Evolutionary conservation across 2,113 vertebrate species (phyloP).

Genomic region (Hassar affinis): DNA sequence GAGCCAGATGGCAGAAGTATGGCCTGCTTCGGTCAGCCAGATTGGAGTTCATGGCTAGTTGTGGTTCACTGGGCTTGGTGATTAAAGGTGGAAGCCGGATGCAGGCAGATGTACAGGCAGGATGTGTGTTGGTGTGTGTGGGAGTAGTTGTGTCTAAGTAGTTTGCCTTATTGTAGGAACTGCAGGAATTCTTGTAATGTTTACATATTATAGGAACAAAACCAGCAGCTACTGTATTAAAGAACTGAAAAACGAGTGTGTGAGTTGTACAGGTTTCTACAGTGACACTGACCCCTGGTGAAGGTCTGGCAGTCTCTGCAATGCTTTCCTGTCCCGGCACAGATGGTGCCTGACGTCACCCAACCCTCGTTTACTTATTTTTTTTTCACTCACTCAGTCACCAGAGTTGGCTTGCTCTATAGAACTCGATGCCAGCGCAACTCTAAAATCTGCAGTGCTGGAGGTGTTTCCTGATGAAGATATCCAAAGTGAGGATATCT

Average conservation of each 20-base stretch:
- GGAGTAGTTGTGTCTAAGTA: background rate
- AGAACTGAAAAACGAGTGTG: background rate
- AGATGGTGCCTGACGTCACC: slow-evolving; percentile 67
- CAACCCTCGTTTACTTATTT: slow-evolving; percentile 23
- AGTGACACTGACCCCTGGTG: slow-evolving; percentile 43
- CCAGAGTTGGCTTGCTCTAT: background rate
- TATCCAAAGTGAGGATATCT: background rate
- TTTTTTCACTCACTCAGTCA: background rate
- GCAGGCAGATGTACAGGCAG: slow-evolving; percentile 33
- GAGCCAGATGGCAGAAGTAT: slow-evolving; percentile 23
- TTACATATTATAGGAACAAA: background rate
- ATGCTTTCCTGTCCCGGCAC: slow-evolving; percentile 46
- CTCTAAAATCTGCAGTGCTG: background rate
- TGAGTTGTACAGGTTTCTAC: slow-evolving; percentile 22
- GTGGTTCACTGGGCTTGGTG: slow-evolving; percentile 26
- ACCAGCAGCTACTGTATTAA: background rate
- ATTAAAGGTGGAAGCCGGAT: slow-evolving; percentile 23
- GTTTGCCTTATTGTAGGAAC: slow-evolving; percentile 1
- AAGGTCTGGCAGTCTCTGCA: slow-evolving; percentile 46
- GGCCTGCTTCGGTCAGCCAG: slow-evolving; percentile 26
- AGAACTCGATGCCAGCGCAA: background rate
- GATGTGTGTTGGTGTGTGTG: slow-evolving; percentile 37
- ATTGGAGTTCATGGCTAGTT: slow-evolving; percentile 35
- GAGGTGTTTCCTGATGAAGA: background rate
- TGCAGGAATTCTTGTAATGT: background rate